Percentiles rank a stretch among this genome's conserved stretches.
Conservation (phyloP, 2,113 vertebrate species). For the Hydrochoerus hydrochaeris region DNA sequence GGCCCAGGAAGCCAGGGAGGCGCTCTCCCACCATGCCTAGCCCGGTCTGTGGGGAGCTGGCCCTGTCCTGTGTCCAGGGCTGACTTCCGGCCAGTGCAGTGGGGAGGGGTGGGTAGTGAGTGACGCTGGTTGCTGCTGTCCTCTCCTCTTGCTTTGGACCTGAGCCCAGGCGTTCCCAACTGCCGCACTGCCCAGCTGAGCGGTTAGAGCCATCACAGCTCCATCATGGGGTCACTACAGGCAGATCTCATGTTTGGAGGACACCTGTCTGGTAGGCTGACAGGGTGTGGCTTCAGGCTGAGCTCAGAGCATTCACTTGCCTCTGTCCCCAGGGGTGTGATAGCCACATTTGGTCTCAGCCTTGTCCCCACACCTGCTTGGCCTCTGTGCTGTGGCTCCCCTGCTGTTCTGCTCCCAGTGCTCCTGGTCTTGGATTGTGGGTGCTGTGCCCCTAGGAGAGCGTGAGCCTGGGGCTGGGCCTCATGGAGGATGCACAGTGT, state of each 20-base stretch:
- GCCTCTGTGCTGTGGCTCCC: neutral
- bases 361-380: too few species aligned
- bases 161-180: neutral
- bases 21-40: neutral
- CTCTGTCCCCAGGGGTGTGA: rapidly evolving
- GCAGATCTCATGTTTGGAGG: neutral
- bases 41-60: neutral
- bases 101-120: constrained; percentile 25
- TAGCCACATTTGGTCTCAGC: neutral
- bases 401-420: too few species aligned
- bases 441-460: neutral
- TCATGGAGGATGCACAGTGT: neutral
- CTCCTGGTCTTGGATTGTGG: neutral
- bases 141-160: neutral
- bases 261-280: neutral
- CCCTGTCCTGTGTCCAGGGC: neutral
- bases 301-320: neutral
- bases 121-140: neutral
- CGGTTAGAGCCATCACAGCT: constrained; percentile 76
- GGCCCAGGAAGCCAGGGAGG: constrained; percentile 1
- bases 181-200: constrained; percentile 75
- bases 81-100: neutral
- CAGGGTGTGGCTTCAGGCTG: neutral
- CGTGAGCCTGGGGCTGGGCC: too few species aligned
- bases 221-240: rapidly evolving